Conservation (phyloP, 1,140 invertebrate species). For the Drosophila micromelanica region DNA sequence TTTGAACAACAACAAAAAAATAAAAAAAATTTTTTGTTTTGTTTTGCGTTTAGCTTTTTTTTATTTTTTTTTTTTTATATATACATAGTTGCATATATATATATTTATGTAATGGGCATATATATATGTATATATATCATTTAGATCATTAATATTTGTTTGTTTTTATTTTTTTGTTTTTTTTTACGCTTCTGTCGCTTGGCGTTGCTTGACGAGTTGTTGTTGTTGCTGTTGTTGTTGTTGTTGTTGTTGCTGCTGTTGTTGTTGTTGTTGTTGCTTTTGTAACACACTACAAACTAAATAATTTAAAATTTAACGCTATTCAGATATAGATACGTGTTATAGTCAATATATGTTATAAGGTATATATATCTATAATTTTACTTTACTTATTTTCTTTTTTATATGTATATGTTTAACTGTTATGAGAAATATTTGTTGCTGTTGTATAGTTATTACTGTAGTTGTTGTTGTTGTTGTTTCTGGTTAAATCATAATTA, state of each 20-base stretch:
- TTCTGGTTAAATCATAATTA: constrained; percentile 53
- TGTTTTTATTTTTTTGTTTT: background rate
- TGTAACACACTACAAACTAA: constrained; percentile 78
- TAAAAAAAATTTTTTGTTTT: constrained; percentile 71
- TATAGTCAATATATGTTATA: constrained; percentile 59
- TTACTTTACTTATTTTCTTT: constrained; percentile 9
- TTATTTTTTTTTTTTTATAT: constrained; percentile 56
- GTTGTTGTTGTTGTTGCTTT: constrained; percentile 42
- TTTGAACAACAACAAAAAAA: constrained; percentile 69
- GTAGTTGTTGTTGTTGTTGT: constrained; percentile 35
- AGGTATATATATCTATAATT: constrained; percentile 39
- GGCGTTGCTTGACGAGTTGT: constrained; percentile 25
- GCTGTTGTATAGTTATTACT: constrained; percentile 23
- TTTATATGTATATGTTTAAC: constrained; percentile 21
- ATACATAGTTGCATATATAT: constrained; percentile 34
- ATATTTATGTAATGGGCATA: constrained; percentile 25
- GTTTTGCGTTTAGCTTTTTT: constrained; percentile 67
- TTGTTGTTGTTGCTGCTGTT: constrained; percentile 41
- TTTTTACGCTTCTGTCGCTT: constrained; percentile 24
- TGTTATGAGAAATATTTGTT: constrained; percentile 26
- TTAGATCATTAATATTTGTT: constrained; percentile 12
- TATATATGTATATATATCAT: constrained; percentile 22
- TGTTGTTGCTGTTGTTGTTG: constrained; percentile 17
- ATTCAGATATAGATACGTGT: constrained; percentile 61
- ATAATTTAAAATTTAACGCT: constrained; percentile 78